Evolutionary conservation across 2,888 invertebrate species (phyloP), one percentile per base, ranked within the genome.

Genomic region (Pseudococcus longispinus): DNA sequence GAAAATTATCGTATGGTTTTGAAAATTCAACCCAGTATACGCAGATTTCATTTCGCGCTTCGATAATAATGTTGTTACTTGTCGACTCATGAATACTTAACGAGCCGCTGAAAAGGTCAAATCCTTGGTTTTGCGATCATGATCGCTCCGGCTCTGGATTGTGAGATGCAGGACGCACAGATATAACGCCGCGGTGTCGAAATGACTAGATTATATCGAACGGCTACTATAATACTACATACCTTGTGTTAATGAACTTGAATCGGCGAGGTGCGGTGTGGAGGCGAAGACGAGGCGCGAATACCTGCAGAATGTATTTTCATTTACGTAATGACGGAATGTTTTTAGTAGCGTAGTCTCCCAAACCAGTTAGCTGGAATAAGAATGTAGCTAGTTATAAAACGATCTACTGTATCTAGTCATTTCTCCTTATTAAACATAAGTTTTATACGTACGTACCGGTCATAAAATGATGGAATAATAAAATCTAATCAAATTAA

Each of bases 301-400:
- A 70, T 70, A 70, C 70, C 70, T 29, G 70, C 70, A 70, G 77
- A 80, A 80, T 37, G 42, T 80, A 42, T 80, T 42, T 80, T 80
- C 42, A 80, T 80, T 80, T 80, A 80, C 42, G 42, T 80, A 80
- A 37, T 42, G 77, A 80, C 42, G 77, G 77, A 80, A 80, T 80
- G 77, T 42, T 37, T 42, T 42, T 11, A 23, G n/a, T n/a, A 3
- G 2, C 11, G 8, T 2, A 80, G 29, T 80, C 37, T n/a, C 37
- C 42, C 11, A 42, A 80, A 80, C 77, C 77, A 80, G 77, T 80
- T 80, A 77, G 42, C 42, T 29, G 42, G 18, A 42, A 80, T 42
- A 80, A 80, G 77, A 80, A 80, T 80, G 32, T 80, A 80, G 29
- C 77, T 80, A 37, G 77, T 80, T 80, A 80, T 42, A 42, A 80